Percentiles rank a stretch among this genome's conserved stretches.
These are phyloP conservation scores for Temnothorax nylanderi DNA, from an alignment of 1,140 invertebrate genomes.

Conservation along the genomic window DNA sequence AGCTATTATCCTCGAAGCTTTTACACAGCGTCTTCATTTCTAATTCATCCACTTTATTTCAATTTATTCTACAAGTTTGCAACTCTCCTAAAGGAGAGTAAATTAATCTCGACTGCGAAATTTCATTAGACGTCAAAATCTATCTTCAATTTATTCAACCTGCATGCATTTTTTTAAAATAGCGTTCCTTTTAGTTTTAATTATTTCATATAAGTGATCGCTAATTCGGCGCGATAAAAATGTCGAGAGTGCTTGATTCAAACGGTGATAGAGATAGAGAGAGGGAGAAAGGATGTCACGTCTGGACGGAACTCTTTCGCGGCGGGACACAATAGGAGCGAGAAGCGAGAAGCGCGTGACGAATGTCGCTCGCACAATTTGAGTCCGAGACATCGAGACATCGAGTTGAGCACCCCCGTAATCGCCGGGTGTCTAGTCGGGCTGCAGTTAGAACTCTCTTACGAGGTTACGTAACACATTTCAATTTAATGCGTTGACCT, in stretches of 20 bases:
- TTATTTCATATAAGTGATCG: neutral
- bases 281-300: neutral
- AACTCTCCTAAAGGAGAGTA: neutral
- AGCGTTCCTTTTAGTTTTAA: neutral
- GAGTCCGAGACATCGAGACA: neutral
- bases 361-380: conserved; percentile 21
- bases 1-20: conserved; percentile 22
- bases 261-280: neutral
- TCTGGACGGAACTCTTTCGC: conserved; percentile 4
- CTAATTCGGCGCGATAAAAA: neutral
- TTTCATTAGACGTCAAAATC: neutral
- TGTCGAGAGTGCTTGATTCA: neutral
- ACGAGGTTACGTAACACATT: conserved; percentile 82
- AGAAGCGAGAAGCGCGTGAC: conserved; percentile 10
- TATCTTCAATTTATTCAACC: neutral
- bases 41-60: neutral
- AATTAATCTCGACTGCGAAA: neutral
- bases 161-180: neutral
- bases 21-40: conserved; percentile 4
- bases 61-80: neutral
- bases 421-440: conserved; percentile 81
- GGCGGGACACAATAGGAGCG: conserved; percentile 11
- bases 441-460: conserved; percentile 77
- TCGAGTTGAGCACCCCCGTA: conserved; percentile 79
- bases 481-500: conserved; percentile 83